Evolutionary conservation across 35 echinoderm and acorn worm species (phyloP), one percentile per base, ranked within the genome.

Genomic region (Heliocidaris tuberculata): DNA sequence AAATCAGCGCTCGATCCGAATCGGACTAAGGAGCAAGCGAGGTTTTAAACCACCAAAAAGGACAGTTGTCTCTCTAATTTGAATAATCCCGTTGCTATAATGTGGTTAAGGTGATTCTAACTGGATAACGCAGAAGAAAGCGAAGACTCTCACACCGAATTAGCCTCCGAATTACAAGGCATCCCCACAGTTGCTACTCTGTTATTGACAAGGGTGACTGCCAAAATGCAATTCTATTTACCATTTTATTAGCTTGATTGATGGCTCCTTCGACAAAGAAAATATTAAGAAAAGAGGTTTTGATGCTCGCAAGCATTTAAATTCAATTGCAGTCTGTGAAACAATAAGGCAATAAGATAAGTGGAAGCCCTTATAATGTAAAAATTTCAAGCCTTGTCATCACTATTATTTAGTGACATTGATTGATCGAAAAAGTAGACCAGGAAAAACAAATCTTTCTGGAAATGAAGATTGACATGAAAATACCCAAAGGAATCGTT

Each of bases 51-150:
- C 31, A 89, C 15, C 47, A 13, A 48, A 32, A 89, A 48, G 30
- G 87, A 89, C 87, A 89, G 87, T 89, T 93, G 91, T 93, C 31
- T 59, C 48, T 52, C 48, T 93, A 93, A 93, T 93, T 93, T 93
- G 91, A 52, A 93, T 93, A 93, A 93, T 93, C 91, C 50, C n/a
- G 91, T 32, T 59, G 48, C 48, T 52, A 42, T 93, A 93, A 93
- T 59, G 50, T 50, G 29, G 91, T 93, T 93, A 93, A 48, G 91
- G 48, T 93, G 31, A 48, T 59, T 93, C 15, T 93, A 93, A 93
- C 91, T 59, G 48, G 91, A 93, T 93, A 32, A 52, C 48, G 47
- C 4, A 30, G 48, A 93, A 19, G 16, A 49, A 59, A 52, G 91
- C 29, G 91, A 93, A 42, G 91, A 93, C 91, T 49, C 29, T 93